Percentiles rank a stretch among this genome's conserved stretches.
Evolutionary conservation across 2,113 vertebrate species (phyloP).

Genomic region (Oenanthe melanoleuca): DNA sequence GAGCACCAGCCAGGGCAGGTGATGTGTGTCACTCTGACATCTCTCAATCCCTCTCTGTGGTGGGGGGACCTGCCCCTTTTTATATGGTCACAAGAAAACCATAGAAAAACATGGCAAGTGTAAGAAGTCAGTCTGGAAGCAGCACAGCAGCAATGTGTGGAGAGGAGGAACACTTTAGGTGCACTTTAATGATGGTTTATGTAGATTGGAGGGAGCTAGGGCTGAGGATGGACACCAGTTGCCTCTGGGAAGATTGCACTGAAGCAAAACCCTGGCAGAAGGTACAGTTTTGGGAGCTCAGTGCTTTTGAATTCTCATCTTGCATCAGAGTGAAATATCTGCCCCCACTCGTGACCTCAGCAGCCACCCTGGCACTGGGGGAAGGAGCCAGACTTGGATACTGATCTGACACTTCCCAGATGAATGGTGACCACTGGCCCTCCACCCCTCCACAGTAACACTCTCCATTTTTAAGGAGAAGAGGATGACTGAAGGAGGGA

Average conservation of each 20-base stretch:
- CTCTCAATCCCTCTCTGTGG: not conserved
- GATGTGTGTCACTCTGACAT: rapidly evolving
- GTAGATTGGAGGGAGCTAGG: not conserved
- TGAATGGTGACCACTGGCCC: not conserved
- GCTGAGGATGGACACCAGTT: not conserved
- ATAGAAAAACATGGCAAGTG: not conserved
- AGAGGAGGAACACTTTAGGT: not conserved
- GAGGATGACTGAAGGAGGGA: not conserved
- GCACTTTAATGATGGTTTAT: not conserved
- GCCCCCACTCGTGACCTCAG: not conserved
- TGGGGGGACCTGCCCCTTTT: not conserved
- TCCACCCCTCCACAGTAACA: not conserved
- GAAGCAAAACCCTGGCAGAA: not conserved
- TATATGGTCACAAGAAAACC: not conserved
- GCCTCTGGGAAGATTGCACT: not conserved
- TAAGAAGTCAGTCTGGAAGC: not conserved
- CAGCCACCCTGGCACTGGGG: not conserved
- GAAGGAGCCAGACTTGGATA: not conserved
- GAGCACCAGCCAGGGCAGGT: not conserved
- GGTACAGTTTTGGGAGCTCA: not conserved
- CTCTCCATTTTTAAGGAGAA: not conserved
- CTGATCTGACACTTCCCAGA: not conserved
- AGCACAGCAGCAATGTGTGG: not conserved
- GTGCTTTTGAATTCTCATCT: not conserved
- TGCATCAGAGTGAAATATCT: not conserved